Base-by-base conservation (phyloP, 2,113 vertebrate species). In the Oreocharis arfaki region DNA sequence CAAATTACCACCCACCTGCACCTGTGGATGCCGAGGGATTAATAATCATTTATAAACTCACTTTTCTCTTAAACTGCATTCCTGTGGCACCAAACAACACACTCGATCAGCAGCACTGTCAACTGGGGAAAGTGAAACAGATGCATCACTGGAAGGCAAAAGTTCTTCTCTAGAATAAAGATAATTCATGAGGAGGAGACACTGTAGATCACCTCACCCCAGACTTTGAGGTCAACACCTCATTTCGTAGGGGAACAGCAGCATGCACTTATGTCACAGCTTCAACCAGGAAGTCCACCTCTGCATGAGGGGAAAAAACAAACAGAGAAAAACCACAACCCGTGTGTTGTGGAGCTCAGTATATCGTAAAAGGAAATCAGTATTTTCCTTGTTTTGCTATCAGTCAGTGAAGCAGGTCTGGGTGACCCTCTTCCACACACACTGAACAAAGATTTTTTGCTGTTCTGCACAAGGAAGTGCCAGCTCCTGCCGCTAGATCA, bases 1-100 rank as follows among this genome's bases (percentile, higher is more conserved):
- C 67, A 88, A 90, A 96, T 92, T 88, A 70, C 77, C 64, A 95
- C 79, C 55, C 70, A 88, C 63, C 55, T 67, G 50, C 32, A 90
- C 56, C 71, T 84, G 60, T 78, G 56, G 52, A 64, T 52, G 42
- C 15, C 0, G 0, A 90, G 39, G 59, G 59, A 93, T 83, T 95
- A 79, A 90, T 85, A 90, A 65, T 50, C 16, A 90, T 88, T 91
- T 83, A 74, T 68, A 76, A 82, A 53, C 24, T 64, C 59, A 59
- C 52, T 90, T 90, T 92, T 74, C 68, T 93, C 60, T 84, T 86
- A 47, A 92, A 81, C 19, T 59, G 33, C 33, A 1, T 70, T 84
- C 50, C 68, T 67, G 68, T 50, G 78, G 76, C 71, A 86, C 68
- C 68, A 81, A 83, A 89, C 46, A 94, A 33, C 5, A 1, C 64